Evolutionary conservation across 2,797 vertebrate species (phyloP), one percentile per base, ranked within the genome.

Genomic region (Falco concolor): DNA sequence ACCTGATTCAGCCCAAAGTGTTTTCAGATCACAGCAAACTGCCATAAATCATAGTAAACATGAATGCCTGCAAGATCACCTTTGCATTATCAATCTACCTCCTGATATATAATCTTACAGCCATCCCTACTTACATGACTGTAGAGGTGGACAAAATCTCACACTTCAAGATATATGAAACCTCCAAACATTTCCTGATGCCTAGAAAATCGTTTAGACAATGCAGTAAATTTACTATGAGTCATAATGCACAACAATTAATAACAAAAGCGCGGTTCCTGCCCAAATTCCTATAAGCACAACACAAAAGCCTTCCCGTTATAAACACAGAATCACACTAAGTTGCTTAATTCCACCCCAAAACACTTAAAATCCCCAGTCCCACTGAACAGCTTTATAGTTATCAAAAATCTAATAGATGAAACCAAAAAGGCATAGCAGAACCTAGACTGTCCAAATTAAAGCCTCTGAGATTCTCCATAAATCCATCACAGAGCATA

Each of bases 161-260:
- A 45, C 32, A 28, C 30, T 77, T 84, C 52, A 91, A 44, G 61
- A 42, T 2, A n/a, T 13, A 73, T 27, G 49, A 84, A 76, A 30
- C n/a, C 24, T 68, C 54, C 49, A 57, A 95, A 76, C 27, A 34
- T 78, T 68, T 83, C 10, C 28, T 8, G 45, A 74, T 53, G 52
- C 49, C 30, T 78, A 73, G 56, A 79, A 89, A 95, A 74, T 13
- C 38, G 14, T 40, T 89, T 61, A 83, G 90, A 77, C 56, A 69
- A 79, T 45, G 54, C 73, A 92, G 44, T 56, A 63, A 91, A 24
- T 85, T 85, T 67, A 8, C 70, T 63, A 13, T 83, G 89, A 93
- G 45, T 96, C 81, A 90, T 87, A 86, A 94, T 61, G 65, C 61
- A 75, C 83, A 90, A 83, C 52, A 72, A 81, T 91, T 93, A 96